Conservation (phyloP, 2,797 vertebrate genomes). For the Gallirallus australis region DNA sequence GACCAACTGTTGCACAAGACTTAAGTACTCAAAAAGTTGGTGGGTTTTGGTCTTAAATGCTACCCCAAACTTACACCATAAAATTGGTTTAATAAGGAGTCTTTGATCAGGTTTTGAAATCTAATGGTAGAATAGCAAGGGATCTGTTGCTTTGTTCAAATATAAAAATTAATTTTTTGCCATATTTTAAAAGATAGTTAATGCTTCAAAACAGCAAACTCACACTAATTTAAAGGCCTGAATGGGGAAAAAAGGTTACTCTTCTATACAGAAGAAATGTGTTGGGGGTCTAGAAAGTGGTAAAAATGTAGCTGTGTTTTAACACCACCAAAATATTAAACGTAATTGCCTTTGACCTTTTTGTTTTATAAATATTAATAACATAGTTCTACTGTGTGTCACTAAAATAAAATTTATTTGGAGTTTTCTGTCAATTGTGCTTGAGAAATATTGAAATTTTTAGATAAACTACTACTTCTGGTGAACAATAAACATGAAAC, state of each 20-base stretch:
- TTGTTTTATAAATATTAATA: not conserved
- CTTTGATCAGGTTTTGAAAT: not conserved
- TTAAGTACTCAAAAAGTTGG: not conserved
- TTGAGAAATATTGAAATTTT: conserved; percentile 17
- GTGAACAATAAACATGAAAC: not conserved
- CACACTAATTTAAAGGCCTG: not conserved
- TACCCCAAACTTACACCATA: not conserved
- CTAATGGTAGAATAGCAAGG: not conserved
- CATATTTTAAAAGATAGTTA: not conserved
- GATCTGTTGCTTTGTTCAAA: not conserved
- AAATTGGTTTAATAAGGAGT: not conserved
- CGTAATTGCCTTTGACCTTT: not conserved
- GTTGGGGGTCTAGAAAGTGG: not conserved
- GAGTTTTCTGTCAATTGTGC: not conserved
- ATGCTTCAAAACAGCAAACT: not conserved
- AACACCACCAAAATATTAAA: not conserved
- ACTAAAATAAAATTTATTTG: not conserved
- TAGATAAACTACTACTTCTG: not conserved
- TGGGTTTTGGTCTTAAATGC: not conserved
- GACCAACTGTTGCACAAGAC: not conserved
- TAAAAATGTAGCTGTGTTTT: not conserved
- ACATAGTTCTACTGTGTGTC: not conserved
- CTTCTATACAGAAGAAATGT: not conserved
- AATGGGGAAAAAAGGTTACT: not conserved
- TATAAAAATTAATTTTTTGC: not conserved